Conservation (phyloP, 2,888 invertebrate genomes). For the Dorcus parallelipipedus region DNA sequence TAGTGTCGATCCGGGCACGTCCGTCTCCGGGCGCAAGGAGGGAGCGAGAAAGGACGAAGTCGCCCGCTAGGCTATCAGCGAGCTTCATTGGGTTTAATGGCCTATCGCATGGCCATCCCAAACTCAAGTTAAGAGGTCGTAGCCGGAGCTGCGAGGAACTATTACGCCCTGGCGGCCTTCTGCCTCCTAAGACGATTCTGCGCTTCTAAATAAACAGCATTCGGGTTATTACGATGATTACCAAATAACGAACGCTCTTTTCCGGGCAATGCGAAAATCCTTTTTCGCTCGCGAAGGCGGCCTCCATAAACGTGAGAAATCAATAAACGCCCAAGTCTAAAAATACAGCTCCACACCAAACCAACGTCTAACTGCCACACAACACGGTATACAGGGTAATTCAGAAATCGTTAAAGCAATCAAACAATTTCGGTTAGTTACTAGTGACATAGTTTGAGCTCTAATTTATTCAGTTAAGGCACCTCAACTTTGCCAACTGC, state of each 20-base stretch:
- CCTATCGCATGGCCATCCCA: constrained; percentile 39
- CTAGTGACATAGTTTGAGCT: no score
- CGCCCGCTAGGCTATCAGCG: constrained; percentile 26
- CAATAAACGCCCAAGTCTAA: no score
- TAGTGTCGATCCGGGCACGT: constrained; percentile 41
- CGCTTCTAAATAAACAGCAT: not conserved
- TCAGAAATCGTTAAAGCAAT: no score
- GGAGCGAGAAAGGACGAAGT: constrained; percentile 16
- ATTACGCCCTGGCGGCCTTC: constrained; percentile 30
- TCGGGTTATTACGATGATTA: not conserved
- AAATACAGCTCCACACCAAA: no score
- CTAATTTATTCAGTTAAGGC: no score
- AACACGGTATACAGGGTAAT: no score
- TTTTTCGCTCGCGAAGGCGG: no score
- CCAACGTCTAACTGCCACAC: no score
- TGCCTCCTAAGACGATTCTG: constrained; percentile 9
- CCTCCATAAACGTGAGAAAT: no score
- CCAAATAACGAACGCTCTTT: not conserved
- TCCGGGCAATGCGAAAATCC: no score
- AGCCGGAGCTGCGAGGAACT: constrained; percentile 37
- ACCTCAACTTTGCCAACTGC: no score
- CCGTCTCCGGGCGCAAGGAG: constrained; percentile 18
- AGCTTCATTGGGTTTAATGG: constrained; percentile 41
- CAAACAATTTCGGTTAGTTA: no score
- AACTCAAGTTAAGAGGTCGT: constrained; percentile 42